Evolutionary conservation across 2,888 invertebrate genomes (phyloP), one percentile per base, ranked within the genome.

Genomic region (Eupithecia inturbata): DNA sequence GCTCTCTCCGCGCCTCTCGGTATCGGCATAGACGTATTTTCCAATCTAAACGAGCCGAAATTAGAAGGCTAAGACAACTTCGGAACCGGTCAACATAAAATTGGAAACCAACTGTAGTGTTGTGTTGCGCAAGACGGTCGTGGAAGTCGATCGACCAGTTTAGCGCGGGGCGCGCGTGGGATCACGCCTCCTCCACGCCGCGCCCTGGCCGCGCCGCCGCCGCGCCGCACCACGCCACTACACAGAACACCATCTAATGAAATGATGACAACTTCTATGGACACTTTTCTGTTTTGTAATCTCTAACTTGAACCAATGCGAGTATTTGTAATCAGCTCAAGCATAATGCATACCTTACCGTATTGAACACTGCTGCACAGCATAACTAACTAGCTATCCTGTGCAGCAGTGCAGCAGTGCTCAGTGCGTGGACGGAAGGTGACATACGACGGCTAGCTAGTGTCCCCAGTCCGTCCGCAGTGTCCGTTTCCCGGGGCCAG

Each of bases 51-150:
- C 92, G 93, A 91, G 88, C 93, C 93, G 91, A 94, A 93, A 93
- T 93, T 93, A 93, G 93, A 93, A 93, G 93, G 92, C 92, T 92
- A 88, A 91, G 91, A 92, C 93, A 90, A 91, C 89, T 92, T 90
- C 81, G 88, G 88, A 94, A 94, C 94, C 94, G 94, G 94, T 94
- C 93, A 94, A 94, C 94, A 93, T 94, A 94, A 94, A 94, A 93
- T 94, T 94, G 94, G 93, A 94, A 94, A 94, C 94, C 92, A 91
- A 93, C 89, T 92, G 92, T 93, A 90, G 92, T 91, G 87, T 89
- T 84, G 84, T 81, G 92, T 94, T 94, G 94, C 93, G 92, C 93
- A 93, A 94, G 77, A 70, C 77, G 60, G 71, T 89, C 89, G 90
- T 83, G 85, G 88, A 84, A 88, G 89, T 83, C 84, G 91, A 86